Base-by-base conservation (phyloP, 2,113 vertebrate genomes). In the Sceloporus tristichus region DNA sequence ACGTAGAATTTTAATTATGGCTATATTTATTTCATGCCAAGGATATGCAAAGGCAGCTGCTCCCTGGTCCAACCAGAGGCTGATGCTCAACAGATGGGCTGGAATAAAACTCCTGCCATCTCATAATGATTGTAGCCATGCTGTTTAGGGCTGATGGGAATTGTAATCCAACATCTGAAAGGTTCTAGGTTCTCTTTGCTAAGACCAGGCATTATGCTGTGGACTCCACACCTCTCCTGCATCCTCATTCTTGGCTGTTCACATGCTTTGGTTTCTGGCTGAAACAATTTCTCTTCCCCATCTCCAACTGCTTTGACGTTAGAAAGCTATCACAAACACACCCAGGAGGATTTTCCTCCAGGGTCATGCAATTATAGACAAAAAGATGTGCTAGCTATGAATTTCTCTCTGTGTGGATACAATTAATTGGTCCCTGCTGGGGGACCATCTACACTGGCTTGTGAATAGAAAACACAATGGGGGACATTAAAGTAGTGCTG, bases 361-460 rank as follows among this genome's bases (percentile, higher is more conserved):
- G 79, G 80, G 29, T 76, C 71, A 76, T 76, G 21, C 59, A 76
- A 27, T 87, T 76, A 87, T 27, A 82, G 71, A 66, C 71, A 76
- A 76, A 76, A 71, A 83, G 73, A 82, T 76, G 59, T 75, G n/a
- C 11, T 16, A 66, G 79, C 74, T 42, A 66, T 85, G 74, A 48
- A 85, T 78, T 66, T 66, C 84, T 77, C 54, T 77, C 56, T 66
- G 74, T 66, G 73, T 83, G 73, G 11, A 27, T 88, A 83, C 66
- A 53, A 88, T 18, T 83, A 88, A 88, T 88, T 83, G 80, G 74
- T 77, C 73, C 73, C 87, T 76, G 48, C 74, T 66, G 74, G 23
- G 71, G 56, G 59, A 48, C 56, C 74, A 85, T 66, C 84, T 77
- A 77, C 38, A 85, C 87, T 34, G 29, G 42, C 19, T 83, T 34